phyloP scores from a whole-genome alignment of 1,140 invertebrate species.

The Drosophila neocordata region DNA sequence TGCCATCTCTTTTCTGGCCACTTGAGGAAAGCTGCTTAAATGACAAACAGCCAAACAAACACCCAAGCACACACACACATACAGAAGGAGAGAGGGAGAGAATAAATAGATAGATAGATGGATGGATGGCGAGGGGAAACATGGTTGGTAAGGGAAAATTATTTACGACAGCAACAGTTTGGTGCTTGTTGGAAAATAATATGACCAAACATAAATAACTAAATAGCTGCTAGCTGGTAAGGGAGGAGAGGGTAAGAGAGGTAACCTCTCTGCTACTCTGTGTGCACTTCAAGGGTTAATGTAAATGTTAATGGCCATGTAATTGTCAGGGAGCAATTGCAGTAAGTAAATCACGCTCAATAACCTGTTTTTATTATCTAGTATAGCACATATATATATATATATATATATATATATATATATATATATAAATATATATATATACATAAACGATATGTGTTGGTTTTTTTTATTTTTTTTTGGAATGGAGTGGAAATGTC shows the following conservation, averaged over 20 bases:
- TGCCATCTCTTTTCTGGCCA: constrained; percentile 40
- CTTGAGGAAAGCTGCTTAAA: constrained; percentile 58
- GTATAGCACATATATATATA: background rate
- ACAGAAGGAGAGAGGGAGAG: constrained; percentile 11
- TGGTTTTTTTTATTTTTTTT: background rate
- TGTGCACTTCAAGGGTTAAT: constrained; percentile 64
- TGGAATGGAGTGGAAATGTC: background rate
- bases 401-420: background rate
- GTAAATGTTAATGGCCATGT: constrained; percentile 77
- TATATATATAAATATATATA: background rate
- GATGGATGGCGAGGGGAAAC: background rate
- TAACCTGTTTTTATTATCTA: constrained; percentile 20
- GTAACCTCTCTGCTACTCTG: constrained; percentile 17
- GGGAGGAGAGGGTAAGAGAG: too few relatives aligned
- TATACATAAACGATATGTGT: background rate
- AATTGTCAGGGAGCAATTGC: constrained; percentile 71
- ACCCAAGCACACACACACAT: constrained; percentile 36
- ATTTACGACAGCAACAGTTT: constrained; percentile 21
- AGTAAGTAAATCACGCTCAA: constrained; percentile 67
- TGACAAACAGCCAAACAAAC: constrained; percentile 30
- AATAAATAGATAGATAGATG: constrained; percentile 8
- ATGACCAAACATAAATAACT: constrained; percentile 12
- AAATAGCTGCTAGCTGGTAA: background rate
- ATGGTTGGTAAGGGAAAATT: background rate
- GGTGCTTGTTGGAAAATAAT: constrained; percentile 8